Conservation (phyloP, 2,888 invertebrate species). For the Drosophila parthenogenetica region DNA sequence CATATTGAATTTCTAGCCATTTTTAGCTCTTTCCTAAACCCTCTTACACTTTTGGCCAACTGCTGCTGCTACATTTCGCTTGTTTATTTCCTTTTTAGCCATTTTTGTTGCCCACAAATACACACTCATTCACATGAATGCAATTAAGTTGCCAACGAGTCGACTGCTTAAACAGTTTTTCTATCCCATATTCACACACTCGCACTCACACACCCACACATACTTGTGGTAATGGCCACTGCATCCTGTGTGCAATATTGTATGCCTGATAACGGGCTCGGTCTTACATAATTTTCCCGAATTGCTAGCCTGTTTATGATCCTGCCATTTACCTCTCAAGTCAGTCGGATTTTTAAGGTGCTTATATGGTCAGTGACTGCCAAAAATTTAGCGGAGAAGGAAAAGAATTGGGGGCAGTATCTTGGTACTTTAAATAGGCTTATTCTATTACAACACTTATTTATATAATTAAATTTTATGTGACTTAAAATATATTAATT, state of each 20-base stretch:
- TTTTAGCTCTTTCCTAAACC: not conserved
- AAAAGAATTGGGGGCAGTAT: no score
- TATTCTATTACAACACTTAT: no score
- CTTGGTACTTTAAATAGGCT: no score
- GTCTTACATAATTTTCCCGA: conserved; percentile 8
- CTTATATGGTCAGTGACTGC: conserved; percentile 2
- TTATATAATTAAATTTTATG: no score
- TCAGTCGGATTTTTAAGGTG: conserved; percentile 7
- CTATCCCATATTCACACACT: conserved; percentile 1
- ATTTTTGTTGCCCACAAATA: conserved; percentile 39
- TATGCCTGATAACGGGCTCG: conserved; percentile 8
- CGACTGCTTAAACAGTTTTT: conserved; percentile 47
- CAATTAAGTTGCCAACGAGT: conserved; percentile 67
- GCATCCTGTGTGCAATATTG: conserved; percentile 18
- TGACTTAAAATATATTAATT: no score
- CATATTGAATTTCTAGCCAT: conserved; percentile 61
- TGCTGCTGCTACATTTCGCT: conserved; percentile 23
- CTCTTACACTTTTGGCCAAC: not conserved
- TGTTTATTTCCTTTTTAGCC: conserved; percentile 52
- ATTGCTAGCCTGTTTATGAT: conserved; percentile 11
- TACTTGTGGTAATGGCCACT: conserved; percentile 10
- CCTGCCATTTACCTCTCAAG: conserved; percentile 2
- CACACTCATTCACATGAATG: conserved; percentile 48
- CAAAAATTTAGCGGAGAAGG: not conserved
- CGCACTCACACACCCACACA: conserved; percentile 6